Evolutionary conservation across 2,888 invertebrate species (phyloP), one percentile per base, ranked within the genome.

Genomic region (Cheilosia variabilis): DNA sequence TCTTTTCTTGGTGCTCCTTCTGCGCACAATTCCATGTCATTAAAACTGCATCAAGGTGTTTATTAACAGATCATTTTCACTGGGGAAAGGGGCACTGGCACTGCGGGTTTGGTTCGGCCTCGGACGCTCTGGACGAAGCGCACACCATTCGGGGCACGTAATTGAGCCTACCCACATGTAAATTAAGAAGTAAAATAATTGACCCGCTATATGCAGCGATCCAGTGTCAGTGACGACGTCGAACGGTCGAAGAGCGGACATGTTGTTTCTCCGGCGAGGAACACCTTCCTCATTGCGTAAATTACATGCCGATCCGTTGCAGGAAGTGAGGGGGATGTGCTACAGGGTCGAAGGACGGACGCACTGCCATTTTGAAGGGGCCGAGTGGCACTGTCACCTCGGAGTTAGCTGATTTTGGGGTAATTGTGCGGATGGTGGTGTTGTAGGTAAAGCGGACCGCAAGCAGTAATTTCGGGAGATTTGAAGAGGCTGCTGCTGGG

Each of bases 1-100:
- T 24, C 27, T 73, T 55, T 13, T 37, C 37, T 34, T 7, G 22
- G 1, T 53, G 24, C 41, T 5, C 10, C 55, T 34, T 31, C 27
- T 31, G 17, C 52, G 24, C 63, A 63, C 75, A 84, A 79, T 75
- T 84, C 79, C 55, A 79, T 81, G 76, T 86, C 86, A 86, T 86
- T 86, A 86, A 86, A 86, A 86, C 81, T 66, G 76, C 81, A 81
- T 86, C 86, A 81, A 86, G 86, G 86, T 86, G 86, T 86, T 86
- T 86, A 86, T 86, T 86, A 86, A 68, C 86, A 86, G 80, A 86
- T 86, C 86, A 86, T 86, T 86, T 79, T 80, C 69, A 53, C 66
- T 52, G 65, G 58, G 47, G 15, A 57, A 45, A 34, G 17, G 47
- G 47, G 60, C 37, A 43, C 50, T 41, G 43, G 24, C 27, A 22